Evolutionary conservation across 2,888 invertebrate species (phyloP), one percentile per base, ranked within the genome.

Genomic region (Ectemnius continuus): DNA sequence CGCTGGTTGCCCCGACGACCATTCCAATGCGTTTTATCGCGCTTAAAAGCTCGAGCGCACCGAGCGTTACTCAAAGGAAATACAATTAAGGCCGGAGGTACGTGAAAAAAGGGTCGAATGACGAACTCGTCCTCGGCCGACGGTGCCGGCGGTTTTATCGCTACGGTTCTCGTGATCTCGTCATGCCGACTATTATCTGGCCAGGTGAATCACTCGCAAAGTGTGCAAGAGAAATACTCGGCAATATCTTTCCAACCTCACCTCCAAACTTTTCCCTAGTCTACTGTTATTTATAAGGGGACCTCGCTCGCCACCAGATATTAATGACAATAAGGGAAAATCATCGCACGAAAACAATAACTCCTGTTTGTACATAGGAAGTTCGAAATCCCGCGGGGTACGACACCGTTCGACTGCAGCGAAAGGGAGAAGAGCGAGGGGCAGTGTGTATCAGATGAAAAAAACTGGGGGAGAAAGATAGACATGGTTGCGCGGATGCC

Each of bases 291-390:
- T 36, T 11, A 11, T 11, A 36, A 11, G 36, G 36, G 8, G 36
- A 1, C 36, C 8, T 36, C 8, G 36, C 13, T 23, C 18, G 46
- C 13, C 13, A 23, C 13, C 13, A n/a, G n/a, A 48, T 20, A 47
- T 36, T 58, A 18, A 36, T 13, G 23, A 36, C 48, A 47, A 46
- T 52, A 46, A 61, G 64, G 59, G 64, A 13, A 59, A n/a, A 14
- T 11, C 66, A 45, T 18, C 59, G n/a, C 56, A 46, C 36, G 26
- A 36, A 66, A 71, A 71, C 70, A 71, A 71, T 60, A 71, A 67
- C 61, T 36, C 8, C 2, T 11, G 1, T 36, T 11, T 36, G 8
- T 36, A 36, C 36, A 36, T 36, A 8, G 36, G 36, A 36, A 36
- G 36, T 36, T 6, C 36, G 36, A 36, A 36, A 36, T 36, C 36